Base-by-base conservation (phyloP, 1,140 invertebrate genomes). In the Eumaeus atala region DNA sequence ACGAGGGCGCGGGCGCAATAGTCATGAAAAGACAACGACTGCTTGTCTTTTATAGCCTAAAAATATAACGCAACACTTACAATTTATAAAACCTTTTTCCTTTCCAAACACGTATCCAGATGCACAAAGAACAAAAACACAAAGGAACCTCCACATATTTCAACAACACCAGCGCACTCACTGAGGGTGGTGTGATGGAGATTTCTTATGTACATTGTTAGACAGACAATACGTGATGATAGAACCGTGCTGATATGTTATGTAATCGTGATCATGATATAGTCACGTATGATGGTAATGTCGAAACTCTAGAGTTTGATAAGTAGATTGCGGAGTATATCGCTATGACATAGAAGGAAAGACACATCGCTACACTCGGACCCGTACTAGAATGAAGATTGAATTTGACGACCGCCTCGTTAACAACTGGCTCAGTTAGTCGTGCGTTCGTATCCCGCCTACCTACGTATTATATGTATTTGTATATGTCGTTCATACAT, bases 191-290 rank as follows among this genome's bases (percentile, higher is more conserved):
- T 14, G 7, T 9, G 9, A 16, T 9, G 7, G 5, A 17, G 40
- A 14, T 44, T 17, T 44, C 40, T 44, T 44, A 44, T 44, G 16
- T 44, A 44, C 16, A 44, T 44, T 44, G 17, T 44, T 44, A 16
- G 40, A 44, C 17, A 44, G 17, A 16, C 40, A 44, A 40, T 8
- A 44, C 40, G 40, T 44, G 40, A 14, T 44, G 14, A 44, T 44
- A 16, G 17, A 14, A 9, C 16, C 16, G 14, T 16, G 40, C 16
- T 44, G 16, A 44, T 18, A 6, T 4, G 17, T 44, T 44, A 16
- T 44, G 40, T 44, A 44, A 44, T 17, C 14, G 7, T 16, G 9
- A 44, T 17, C 14, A 44, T 5, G 14, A 17, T 44, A 16, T 16
- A 16, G 40, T 44, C 40, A 44, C 40, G 40, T 44, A 6, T 44